Conservation (phyloP, 1,140 invertebrate genomes). For the Orussus abietinus region DNA sequence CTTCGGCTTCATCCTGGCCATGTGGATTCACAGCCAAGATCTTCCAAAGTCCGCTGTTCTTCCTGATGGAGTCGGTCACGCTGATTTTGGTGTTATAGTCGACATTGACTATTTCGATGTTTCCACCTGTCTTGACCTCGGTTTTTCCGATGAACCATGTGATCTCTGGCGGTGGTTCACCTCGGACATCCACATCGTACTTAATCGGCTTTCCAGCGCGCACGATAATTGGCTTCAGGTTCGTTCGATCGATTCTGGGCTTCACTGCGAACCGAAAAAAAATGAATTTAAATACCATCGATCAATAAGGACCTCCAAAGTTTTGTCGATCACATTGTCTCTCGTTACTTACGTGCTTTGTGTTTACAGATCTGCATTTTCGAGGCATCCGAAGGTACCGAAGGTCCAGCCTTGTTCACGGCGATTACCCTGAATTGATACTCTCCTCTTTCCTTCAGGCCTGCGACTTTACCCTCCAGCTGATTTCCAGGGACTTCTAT, state of each 20-base stretch:
- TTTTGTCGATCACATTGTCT: neutral
- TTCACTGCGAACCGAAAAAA: constrained; percentile 66
- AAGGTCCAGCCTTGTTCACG: constrained; percentile 93
- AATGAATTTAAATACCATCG: constrained; percentile 3
- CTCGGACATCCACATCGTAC: constrained; percentile 89
- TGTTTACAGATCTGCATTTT: constrained; percentile 87
- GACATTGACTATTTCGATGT: constrained; percentile 82
- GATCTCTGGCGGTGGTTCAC: constrained; percentile 89
- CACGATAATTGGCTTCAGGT: constrained; percentile 85
- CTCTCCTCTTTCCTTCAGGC: constrained; percentile 85
- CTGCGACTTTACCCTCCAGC: constrained; percentile 74
- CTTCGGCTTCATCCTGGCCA: constrained; percentile 88
- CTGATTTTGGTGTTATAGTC: constrained; percentile 92
- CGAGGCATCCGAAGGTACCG: constrained; percentile 91
- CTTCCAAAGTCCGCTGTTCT: constrained; percentile 86
- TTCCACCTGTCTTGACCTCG: constrained; percentile 60
- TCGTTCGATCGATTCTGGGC: constrained; percentile 94
- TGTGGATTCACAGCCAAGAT: constrained; percentile 89
- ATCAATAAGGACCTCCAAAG: constrained; percentile 3
- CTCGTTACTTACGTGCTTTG: constrained; percentile 69
- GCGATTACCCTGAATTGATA: constrained; percentile 95
- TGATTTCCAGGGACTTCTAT: constrained; percentile 76
- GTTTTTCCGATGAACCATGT: constrained; percentile 73
- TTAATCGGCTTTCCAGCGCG: constrained; percentile 89
- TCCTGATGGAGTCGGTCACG: constrained; percentile 76